Percentiles rank a stretch among this genome's conserved stretches.
Evolutionary conservation across 2,797 vertebrate genomes (phyloP).

Genomic region (Liparis tanakae): DNA sequence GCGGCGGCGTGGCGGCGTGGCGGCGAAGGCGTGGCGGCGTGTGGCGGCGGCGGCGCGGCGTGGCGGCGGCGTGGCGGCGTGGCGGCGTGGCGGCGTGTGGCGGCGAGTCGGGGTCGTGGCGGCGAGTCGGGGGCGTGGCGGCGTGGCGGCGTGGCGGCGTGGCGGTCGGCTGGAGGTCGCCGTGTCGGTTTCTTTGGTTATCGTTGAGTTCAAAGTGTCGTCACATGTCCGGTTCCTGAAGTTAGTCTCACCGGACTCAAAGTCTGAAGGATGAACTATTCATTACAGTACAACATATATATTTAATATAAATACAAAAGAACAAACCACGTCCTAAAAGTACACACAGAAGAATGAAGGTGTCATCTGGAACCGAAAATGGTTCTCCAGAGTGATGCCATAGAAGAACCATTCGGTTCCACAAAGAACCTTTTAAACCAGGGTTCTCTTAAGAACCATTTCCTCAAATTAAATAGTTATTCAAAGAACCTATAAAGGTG

Average conservation of each 20-base stretch:
- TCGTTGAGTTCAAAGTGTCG: neutral
- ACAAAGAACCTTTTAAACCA: too few species aligned
- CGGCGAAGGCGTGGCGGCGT: too few species aligned
- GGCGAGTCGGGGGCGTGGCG: slow-evolving; percentile 89
- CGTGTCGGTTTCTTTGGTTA: neutral
- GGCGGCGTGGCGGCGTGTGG: slow-evolving; percentile 71
- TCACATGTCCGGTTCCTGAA: neutral
- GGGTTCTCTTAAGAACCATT: too few species aligned
- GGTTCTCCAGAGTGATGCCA: too few species aligned
- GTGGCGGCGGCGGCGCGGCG: too few species aligned
- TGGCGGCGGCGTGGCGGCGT: slow-evolving; percentile 68
- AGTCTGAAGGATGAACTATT: neutral
- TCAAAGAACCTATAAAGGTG: too few species aligned
- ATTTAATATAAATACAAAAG: neutral
- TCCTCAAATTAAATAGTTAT: too few species aligned
- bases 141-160: neutral
- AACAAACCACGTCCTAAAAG: neutral
- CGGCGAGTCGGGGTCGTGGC: too few species aligned
- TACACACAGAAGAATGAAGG: too few species aligned
- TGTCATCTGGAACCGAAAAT: too few species aligned
- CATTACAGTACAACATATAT: neutral
- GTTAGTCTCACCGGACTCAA: neutral
- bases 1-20: slow-evolving; percentile 76
- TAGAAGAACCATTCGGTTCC: too few species aligned
- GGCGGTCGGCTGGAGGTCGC: neutral